Evolutionary conservation across 92 coral and sea anemone species (phyloP).

Genomic region (Porites rus): DNA sequence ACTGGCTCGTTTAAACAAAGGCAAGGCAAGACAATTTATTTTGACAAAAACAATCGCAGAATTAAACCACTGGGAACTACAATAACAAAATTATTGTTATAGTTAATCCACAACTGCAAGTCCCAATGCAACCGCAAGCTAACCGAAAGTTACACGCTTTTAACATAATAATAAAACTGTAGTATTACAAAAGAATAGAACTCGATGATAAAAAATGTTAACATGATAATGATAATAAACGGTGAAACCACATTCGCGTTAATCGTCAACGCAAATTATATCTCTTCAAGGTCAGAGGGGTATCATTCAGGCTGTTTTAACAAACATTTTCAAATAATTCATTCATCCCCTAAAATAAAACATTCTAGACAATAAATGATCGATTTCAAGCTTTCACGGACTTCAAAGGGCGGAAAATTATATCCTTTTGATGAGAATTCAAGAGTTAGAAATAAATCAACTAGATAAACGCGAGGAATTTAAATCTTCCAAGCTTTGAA

Average conservation of each 20-base stretch:
- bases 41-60: neutral
- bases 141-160: neutral
- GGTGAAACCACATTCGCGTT: neutral
- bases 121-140: neutral
- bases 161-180: neutral
- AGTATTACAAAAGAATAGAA: neutral
- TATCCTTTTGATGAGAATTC: neutral
- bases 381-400: neutral
- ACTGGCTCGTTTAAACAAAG: slow-evolving; percentile 1
- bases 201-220: neutral
- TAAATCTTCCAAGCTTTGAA: slow-evolving; percentile 3
- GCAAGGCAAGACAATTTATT: slow-evolving; percentile 3
- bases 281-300: neutral
- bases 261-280: neutral
- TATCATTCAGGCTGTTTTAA: slow-evolving; percentile 11
- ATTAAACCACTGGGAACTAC: neutral
- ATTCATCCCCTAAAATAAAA: slow-evolving; percentile 10
- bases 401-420: neutral
- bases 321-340: slow-evolving; percentile 18
- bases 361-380: neutral
- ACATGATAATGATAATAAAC: neutral
- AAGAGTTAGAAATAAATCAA: neutral
- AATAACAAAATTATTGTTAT: neutral
- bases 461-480: neutral
- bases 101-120: neutral